Evolutionary conservation across 2,888 invertebrate species (phyloP).

Genomic region (Perizoma flavofasciatum): DNA sequence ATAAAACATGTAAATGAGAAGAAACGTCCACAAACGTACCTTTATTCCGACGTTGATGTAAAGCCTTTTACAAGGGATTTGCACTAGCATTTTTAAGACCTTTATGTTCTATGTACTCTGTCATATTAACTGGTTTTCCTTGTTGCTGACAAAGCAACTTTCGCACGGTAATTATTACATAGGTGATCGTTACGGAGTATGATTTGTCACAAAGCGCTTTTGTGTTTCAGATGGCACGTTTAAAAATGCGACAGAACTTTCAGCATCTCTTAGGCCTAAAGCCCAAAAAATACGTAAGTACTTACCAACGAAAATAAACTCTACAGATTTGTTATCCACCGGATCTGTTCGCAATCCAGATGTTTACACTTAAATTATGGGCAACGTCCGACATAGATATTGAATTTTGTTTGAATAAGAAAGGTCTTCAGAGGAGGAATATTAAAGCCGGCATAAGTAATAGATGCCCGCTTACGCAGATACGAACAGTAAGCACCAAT

Average conservation of each 20-base stretch:
- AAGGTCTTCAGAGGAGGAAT: constrained; percentile 5
- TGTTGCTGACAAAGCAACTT: too few relatives aligned
- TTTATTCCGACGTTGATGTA: not conserved
- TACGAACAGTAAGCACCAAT: not conserved
- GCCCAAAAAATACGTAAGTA: not conserved
- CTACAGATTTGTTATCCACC: not conserved
- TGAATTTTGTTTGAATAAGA: constrained; percentile 45
- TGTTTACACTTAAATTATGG: constrained; percentile 41
- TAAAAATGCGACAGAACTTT: too few relatives aligned
- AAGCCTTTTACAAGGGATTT: too few relatives aligned
- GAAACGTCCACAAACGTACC: constrained; percentile 35
- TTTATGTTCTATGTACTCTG: too few relatives aligned
- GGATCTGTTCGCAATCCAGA: constrained; percentile 19
- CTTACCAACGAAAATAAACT: constrained; percentile 15
- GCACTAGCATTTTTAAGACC: too few relatives aligned
- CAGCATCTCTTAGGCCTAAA: too few relatives aligned
- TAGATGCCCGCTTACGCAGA: too few relatives aligned
- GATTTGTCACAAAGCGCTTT: too few relatives aligned
- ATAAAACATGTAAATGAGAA: constrained; percentile 54
- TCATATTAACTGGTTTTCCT: too few relatives aligned
- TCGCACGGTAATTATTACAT: too few relatives aligned
- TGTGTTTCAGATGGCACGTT: too few relatives aligned
- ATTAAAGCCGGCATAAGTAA: not conserved
- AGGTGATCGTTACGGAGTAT: too few relatives aligned
- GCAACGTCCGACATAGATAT: constrained; percentile 42